phyloP scores from a whole-genome alignment of 2,888 invertebrate genomes.

The Machimus rusticus region DNA sequence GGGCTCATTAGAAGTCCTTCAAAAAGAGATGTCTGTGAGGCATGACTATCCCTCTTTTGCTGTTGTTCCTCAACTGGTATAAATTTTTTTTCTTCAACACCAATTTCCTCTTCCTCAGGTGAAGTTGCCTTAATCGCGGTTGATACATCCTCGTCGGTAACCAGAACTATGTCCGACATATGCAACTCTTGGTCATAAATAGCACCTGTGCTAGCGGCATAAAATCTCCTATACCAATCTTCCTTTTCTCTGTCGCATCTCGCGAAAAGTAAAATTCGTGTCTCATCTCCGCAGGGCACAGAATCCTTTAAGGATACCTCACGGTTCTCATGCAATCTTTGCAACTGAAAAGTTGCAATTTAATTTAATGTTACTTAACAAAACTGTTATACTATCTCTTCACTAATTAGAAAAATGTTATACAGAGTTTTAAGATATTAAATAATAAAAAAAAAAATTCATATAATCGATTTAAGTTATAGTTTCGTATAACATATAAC shows the following conservation, averaged over 20 bases:
- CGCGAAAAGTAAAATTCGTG: constrained; percentile 58
- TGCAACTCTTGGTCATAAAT: constrained; percentile 59
- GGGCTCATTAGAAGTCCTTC: constrained; percentile 59
- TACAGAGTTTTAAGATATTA: too few species aligned
- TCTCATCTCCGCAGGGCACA: constrained; percentile 62
- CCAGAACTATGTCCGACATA: constrained; percentile 55
- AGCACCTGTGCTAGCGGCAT: constrained; percentile 56
- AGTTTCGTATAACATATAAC: too few species aligned
- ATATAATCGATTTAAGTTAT: too few species aligned
- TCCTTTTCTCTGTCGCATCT: constrained; percentile 61
- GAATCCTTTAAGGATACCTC: constrained; percentile 33
- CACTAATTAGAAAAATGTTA: background rate
- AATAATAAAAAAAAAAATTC: too few species aligned
- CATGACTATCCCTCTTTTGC: background rate
- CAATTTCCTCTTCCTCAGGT: background rate
- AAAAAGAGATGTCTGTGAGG: constrained; percentile 46
- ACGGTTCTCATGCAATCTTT: constrained; percentile 54
- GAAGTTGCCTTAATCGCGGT: constrained; percentile 48
- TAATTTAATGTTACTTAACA: background rate
- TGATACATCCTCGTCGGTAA: constrained; percentile 57
- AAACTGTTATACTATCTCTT: background rate
- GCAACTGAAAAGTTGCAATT: constrained; percentile 51
- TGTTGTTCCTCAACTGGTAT: constrained; percentile 21
- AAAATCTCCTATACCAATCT: constrained; percentile 62
- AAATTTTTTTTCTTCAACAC: constrained; percentile 8